A percentile compares a stretch with the other conserved stretches of the same genome.
Evolutionary conservation across 2,797 vertebrate genomes (phyloP).

Genomic region (Acrocephalus scirpaceus): DNA sequence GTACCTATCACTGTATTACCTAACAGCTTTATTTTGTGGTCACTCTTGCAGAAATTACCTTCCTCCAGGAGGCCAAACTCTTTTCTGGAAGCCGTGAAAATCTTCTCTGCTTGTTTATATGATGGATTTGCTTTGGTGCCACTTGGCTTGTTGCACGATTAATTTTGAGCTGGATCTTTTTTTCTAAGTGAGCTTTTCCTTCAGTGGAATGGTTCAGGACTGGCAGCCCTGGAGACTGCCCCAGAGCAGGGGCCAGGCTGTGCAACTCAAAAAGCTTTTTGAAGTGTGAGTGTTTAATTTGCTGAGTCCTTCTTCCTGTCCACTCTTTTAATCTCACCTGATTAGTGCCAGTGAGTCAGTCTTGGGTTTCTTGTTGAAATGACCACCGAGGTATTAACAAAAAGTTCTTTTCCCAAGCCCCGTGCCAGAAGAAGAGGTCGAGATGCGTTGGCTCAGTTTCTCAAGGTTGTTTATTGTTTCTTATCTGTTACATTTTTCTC

Average conservation of each 20-base stretch:
- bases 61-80: neutral
- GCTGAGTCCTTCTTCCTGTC: neutral
- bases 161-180: neutral
- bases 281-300: neutral
- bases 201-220: neutral
- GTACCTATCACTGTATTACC: neutral
- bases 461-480: too few species aligned
- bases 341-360: neutral
- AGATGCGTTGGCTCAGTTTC: too few species aligned
- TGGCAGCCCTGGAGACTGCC: neutral
- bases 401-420: too few species aligned
- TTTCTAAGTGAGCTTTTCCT: neutral
- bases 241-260: neutral
- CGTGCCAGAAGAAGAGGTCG: too few species aligned
- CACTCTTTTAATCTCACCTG: neutral
- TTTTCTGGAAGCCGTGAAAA: slow-evolving; percentile 2
- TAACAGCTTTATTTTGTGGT: slow-evolving; percentile 1
- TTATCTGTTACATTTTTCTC: too few species aligned
- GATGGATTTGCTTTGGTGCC: slow-evolving; percentile 26
- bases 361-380: too few species aligned
- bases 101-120: neutral
- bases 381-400: too few species aligned
- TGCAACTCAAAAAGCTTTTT: neutral
- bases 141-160: neutral
- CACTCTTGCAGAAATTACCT: neutral